Evolutionary conservation across 2,113 vertebrate species (phyloP), one percentile per base, ranked within the genome.

Genomic region (Herpetotheres cachinnans): DNA sequence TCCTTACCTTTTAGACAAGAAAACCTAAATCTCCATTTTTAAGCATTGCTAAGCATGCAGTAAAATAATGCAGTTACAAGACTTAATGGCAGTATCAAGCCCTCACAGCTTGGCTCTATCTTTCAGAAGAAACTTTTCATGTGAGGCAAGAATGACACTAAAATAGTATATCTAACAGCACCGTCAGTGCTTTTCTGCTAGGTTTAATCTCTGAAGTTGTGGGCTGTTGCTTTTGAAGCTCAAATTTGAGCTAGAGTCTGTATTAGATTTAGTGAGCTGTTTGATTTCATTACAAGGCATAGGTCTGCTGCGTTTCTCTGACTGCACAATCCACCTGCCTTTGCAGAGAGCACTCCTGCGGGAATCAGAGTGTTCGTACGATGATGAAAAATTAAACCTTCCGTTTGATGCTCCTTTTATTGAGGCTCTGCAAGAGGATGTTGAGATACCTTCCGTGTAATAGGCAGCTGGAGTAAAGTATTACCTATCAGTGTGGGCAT

Each of bases 341-440:
- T 96, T 81, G 84, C 95, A 91, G 81, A 78, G 69, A 62, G 82
- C 30, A 7, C 73, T 95, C 96, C 90, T 3, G 0, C 0, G 11
- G 82, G 95, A 95, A 83, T 92, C 72, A 11, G 77, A 59, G 55
- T 50, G 71, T 94, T 91, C 3, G 1, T 55, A 44, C 4, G 6
- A 38, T 84, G 95, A 86, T 94, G 95, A 96, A 94, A 96, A 97
- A 97, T 95, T 94, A 97, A 97, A 90, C 89, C 82, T 91, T 94
- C 74, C 5, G 0, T 92, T 91, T 95, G 95, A 90, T 93, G 76
- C 93, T 94, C 30, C 85, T 92, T 94, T 94, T 93, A 82, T 58
- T 93, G 77, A 91, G 56, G 40, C 59, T 92, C 63, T 90, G 76
- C 67, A 25, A 86, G 66, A 52, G 52, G 74, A 62, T 90, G 54